Evolutionary conservation across 2,797 vertebrate species (phyloP).

Genomic region (Sebastes itinus): DNA sequence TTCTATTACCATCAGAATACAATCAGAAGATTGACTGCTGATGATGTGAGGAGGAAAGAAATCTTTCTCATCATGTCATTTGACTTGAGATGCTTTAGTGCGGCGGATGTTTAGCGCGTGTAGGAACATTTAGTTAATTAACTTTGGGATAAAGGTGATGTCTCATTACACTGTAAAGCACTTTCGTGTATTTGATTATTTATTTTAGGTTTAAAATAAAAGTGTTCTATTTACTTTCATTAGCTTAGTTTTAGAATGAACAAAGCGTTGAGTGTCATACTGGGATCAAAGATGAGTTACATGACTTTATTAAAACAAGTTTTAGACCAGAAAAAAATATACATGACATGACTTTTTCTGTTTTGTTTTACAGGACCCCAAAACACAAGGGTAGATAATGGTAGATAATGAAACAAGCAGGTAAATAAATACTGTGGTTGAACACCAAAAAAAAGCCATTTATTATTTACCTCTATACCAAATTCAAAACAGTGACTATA

Average conservation of each 20-base stretch:
- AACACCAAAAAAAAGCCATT: conserved; percentile 37
- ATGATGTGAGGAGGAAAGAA: not conserved
- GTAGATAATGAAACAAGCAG: conserved; percentile 45
- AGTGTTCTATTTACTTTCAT: conserved; percentile 30
- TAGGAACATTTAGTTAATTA: conserved; percentile 10
- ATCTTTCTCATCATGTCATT: not conserved
- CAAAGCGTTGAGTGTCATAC: not conserved
- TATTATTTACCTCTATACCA: conserved; percentile 61
- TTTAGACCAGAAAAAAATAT: conserved; percentile 47
- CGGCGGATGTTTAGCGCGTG: not conserved
- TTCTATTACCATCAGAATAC: not conserved
- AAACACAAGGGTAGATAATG: conserved; percentile 34
- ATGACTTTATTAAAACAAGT: conserved; percentile 73
- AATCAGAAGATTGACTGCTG: conserved; percentile 1
- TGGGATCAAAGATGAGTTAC: conserved; percentile 12
- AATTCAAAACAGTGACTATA: conserved; percentile 50
- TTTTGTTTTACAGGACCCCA: conserved; percentile 39
- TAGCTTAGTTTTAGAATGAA: not conserved
- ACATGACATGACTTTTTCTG: conserved; percentile 16
- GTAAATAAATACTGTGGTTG: conserved; percentile 43
- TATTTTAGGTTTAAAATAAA: conserved; percentile 78
- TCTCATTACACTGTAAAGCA: conserved; percentile 60
- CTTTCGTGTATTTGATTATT: conserved; percentile 71
- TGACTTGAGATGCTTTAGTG: conserved; percentile 2
- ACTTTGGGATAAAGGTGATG: conserved; percentile 4